Percentiles rank a stretch among this genome's conserved stretches.
Evolutionary conservation across 2,888 invertebrate genomes (phyloP).

Genomic region (Volucella zonaria): DNA sequence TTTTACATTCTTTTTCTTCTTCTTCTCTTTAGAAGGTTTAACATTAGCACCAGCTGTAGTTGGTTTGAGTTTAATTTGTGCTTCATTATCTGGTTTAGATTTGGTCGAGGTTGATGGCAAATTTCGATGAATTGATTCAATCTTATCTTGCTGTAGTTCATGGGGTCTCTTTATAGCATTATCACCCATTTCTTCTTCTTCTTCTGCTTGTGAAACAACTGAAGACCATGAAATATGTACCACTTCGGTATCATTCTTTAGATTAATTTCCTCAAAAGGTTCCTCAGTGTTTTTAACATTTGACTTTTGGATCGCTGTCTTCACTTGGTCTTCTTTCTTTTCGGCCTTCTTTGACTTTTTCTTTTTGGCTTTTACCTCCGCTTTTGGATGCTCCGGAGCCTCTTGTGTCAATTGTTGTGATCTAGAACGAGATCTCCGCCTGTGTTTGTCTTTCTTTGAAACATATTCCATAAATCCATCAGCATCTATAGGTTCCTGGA

Average conservation of each 20-base stretch:
- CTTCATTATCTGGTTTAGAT: slow-evolving; percentile 17
- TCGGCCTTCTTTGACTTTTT: slow-evolving; percentile 77
- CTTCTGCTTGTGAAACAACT: slow-evolving; percentile 55
- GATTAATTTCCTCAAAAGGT: background rate
- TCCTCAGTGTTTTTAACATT: background rate
- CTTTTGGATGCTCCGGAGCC: slow-evolving; percentile 78
- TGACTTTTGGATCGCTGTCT: background rate
- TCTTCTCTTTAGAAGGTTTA: slow-evolving; percentile 12
- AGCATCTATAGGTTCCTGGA: slow-evolving; percentile 76
- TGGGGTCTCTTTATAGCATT: slow-evolving; percentile 54
- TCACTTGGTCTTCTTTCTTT: slow-evolving; percentile 16
- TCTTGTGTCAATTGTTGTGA: slow-evolving; percentile 81
- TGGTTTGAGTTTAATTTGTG: slow-evolving; percentile 32
- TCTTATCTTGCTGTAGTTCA: slow-evolving; percentile 1
- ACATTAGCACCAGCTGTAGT: background rate
- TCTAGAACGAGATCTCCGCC: slow-evolving; percentile 84
- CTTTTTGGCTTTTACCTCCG: slow-evolving; percentile 82
- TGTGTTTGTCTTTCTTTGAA: slow-evolving; percentile 83
- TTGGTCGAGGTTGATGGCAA: background rate
- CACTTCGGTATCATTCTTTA: background rate
- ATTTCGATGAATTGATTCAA: background rate
- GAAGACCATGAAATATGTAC: slow-evolving; percentile 54
- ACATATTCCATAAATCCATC: slow-evolving; percentile 84
- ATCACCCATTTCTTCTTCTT: slow-evolving; percentile 55
- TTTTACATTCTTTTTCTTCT: slow-evolving; percentile 19